phyloP scores from a whole-genome alignment of 2,113 vertebrate genomes.

The Coreoperca whiteheadi region DNA sequence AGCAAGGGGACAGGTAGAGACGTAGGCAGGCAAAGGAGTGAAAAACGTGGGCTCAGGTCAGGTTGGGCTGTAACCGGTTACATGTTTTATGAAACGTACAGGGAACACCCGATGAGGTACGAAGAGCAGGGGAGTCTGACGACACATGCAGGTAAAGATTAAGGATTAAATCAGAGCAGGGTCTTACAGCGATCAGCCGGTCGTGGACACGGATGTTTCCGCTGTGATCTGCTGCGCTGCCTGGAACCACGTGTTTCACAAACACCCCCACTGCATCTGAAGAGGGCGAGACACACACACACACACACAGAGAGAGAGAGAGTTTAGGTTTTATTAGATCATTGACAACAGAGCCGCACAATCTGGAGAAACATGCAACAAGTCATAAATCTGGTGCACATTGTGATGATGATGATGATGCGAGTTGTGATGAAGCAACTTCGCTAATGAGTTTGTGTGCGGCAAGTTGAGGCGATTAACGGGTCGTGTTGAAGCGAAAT shows the following conservation, averaged over 20 bases:
- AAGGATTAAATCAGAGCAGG: background rate
- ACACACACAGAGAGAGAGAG: background rate
- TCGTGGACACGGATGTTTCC: slow-evolving; percentile 75
- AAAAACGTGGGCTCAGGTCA: background rate
- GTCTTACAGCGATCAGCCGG: slow-evolving; percentile 70
- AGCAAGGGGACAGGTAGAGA: background rate
- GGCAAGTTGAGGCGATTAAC: too few relatives aligned
- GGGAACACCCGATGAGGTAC: background rate
- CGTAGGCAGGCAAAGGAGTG: background rate
- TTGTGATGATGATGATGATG: too few relatives aligned
- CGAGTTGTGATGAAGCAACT: too few relatives aligned
- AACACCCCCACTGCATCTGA: slow-evolving; percentile 76
- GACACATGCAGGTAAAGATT: background rate
- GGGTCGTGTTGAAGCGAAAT: too few relatives aligned
- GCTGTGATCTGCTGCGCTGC: slow-evolving; percentile 74
- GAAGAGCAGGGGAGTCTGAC: background rate
- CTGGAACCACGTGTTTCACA: slow-evolving; percentile 71
- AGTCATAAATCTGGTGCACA: background rate
- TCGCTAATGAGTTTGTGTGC: too few relatives aligned
- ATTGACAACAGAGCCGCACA: background rate
- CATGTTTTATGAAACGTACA: background rate
- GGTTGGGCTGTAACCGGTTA: background rate
- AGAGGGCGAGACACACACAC: background rate
- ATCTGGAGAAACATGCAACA: background rate
- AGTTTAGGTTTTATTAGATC: background rate